Base-by-base conservation (phyloP, 1,140 invertebrate genomes). In the Drosophila oshimai region DNA sequence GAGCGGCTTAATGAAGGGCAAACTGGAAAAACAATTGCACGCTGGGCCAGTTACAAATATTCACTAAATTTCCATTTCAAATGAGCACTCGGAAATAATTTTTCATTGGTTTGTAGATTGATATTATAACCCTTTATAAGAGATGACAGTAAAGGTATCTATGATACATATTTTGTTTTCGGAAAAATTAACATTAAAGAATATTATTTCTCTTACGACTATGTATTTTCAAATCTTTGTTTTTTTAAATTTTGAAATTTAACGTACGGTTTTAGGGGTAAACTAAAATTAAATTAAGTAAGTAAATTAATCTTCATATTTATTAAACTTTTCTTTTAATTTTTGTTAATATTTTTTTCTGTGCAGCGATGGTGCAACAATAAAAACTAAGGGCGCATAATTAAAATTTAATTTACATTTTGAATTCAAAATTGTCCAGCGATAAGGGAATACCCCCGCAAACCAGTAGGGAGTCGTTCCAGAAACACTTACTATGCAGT, bases 351-450 rank as follows among this genome's bases (percentile, higher is more conserved):
- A 15, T n/a, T n/a, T 15, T n/a, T 28, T 46, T 29, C 22, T 12
- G 9, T 46, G 44, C 18, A 36, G 13, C 45, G 13, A 4, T 12
- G 18, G 33, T 18, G 31, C 28, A 18, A 26, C n/a, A 20, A 4
- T 9, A 2, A 28, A 29, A 54, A 28, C 31, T 22, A 74, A 67
- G 60, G 47, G 28, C 46, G 15, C 34, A 53, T 58, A 75, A 75
- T 75, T 68, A 49, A 58, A 75, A 45, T 65, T 57, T 54, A 29
- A 74, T 72, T 74, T 61, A 55, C 58, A 54, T 51, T 75, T 53
- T 46, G 64, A 58, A 70, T 69, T 54, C 41, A 42, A 39, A 60
- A 60, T 41, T 31, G 36, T 46, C 45, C 42, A 72, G 55, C 28
- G 62, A 47, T 61, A 50, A 45, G 36, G 28, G 7, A 69, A 29